Percentiles rank a stretch among this genome's conserved stretches.
Conservation (phyloP, 1,140 invertebrate genomes). For the Drosophila micromelanica region DNA sequence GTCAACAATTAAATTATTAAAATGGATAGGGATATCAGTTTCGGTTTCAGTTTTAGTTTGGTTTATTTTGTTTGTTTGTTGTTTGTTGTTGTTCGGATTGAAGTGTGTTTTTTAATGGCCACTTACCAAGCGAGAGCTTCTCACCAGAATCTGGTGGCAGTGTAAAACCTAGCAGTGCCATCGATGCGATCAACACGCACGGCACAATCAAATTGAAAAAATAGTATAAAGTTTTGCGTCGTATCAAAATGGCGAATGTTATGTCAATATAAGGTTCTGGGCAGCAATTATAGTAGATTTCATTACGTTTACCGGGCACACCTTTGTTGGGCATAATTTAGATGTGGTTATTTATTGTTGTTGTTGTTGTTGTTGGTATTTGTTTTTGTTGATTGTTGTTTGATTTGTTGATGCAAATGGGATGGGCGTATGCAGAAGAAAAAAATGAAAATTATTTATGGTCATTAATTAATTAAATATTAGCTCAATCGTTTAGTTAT, state of each 20-base stretch:
- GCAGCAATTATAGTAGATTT: slow-evolving; percentile 97
- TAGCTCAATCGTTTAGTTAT: background rate
- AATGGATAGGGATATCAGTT: slow-evolving; percentile 2
- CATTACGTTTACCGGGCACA: slow-evolving; percentile 96
- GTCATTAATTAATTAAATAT: slow-evolving; percentile 34
- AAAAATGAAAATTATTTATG: slow-evolving; percentile 47
- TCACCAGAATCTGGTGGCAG: slow-evolving; percentile 99
- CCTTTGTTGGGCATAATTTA: slow-evolving; percentile 85
- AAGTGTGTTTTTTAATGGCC: slow-evolving; percentile 13
- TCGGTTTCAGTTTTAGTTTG: slow-evolving; percentile 9
- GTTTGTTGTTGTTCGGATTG: background rate
- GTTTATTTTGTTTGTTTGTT: too few species aligned
- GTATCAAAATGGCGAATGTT: slow-evolving; percentile 98
- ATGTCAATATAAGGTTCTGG: slow-evolving; percentile 98
- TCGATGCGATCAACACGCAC: slow-evolving; percentile 99
- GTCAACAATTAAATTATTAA: slow-evolving; percentile 41
- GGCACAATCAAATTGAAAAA: slow-evolving; percentile 99
- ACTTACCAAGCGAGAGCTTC: slow-evolving; percentile 98
- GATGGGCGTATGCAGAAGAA: slow-evolving; percentile 42
- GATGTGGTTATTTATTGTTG: slow-evolving; percentile 33
- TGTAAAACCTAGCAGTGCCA: slow-evolving; percentile 99
- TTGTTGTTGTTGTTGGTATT: slow-evolving; percentile 2
- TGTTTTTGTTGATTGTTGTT: background rate
- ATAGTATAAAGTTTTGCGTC: slow-evolving; percentile 99
- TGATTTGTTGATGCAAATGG: slow-evolving; percentile 11